Percentiles rank a stretch among this genome's conserved stretches.
phyloP scores from a whole-genome alignment of 2,797 vertebrate genomes.

The Centroberyx gerrardi region DNA sequence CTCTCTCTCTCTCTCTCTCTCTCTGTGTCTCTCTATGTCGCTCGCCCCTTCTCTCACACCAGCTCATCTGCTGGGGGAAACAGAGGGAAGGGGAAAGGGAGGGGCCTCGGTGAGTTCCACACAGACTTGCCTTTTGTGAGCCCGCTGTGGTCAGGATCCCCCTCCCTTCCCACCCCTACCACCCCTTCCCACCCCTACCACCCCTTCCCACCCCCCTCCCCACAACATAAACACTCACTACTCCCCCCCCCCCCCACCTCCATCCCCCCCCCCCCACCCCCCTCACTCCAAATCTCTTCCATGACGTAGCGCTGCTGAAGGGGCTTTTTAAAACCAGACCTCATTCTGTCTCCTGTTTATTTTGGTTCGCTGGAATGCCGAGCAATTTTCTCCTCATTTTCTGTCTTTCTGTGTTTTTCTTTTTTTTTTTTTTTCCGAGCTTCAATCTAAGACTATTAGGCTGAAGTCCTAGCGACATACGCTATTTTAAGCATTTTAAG shows the following conservation, averaged over 20 bases:
- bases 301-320: slow-evolving; percentile 69
- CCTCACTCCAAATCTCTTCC: slow-evolving; percentile 56
- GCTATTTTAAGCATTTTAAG: slow-evolving; percentile 36
- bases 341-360: slow-evolving; percentile 73
- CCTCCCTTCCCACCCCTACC: slow-evolving; percentile 34
- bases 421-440: slow-evolving; percentile 14
- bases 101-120: slow-evolving; percentile 71
- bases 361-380: slow-evolving; percentile 74
- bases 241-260: slow-evolving; percentile 27
- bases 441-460: not conserved
- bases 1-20: slow-evolving; percentile 46
- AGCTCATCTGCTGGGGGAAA: slow-evolving; percentile 84
- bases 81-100: slow-evolving; percentile 75
- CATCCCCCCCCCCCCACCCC: slow-evolving; percentile 25
- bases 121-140: slow-evolving; percentile 75
- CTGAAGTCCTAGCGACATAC: slow-evolving; percentile 33
- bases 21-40: slow-evolving; percentile 32
- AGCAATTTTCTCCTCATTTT: slow-evolving; percentile 61
- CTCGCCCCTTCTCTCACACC: slow-evolving; percentile 48
- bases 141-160: slow-evolving; percentile 37
- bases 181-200: slow-evolving; percentile 30
- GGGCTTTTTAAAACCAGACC: slow-evolving; percentile 62
- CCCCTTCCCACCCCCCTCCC: slow-evolving; percentile 29
- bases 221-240: slow-evolving; percentile 59
- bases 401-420: slow-evolving; percentile 47